A percentile compares a stretch with the other conserved stretches of the same genome.
Conservation (phyloP, 2,797 vertebrate genomes). For the Clarias laeviceps region DNA sequence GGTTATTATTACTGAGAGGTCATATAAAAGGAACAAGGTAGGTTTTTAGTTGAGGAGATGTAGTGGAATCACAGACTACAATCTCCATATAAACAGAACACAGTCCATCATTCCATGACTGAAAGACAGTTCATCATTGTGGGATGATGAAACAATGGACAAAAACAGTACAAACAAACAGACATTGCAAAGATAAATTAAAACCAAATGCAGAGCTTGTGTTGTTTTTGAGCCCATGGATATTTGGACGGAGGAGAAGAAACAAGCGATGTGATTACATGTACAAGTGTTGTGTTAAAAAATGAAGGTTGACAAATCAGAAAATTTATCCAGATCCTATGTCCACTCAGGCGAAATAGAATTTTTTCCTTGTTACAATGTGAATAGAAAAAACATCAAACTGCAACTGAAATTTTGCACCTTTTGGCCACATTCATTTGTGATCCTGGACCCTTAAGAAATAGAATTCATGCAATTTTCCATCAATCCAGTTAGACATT, state of each 20-base stretch:
- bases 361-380: not conserved
- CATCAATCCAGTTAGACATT: not conserved
- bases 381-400: not conserved
- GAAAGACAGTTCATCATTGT: not conserved
- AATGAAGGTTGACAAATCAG: not conserved
- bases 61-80: slow-evolving; percentile 2
- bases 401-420: not conserved
- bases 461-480: not conserved
- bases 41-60: slow-evolving; percentile 35
- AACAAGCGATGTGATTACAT: not conserved
- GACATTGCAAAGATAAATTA: not conserved
- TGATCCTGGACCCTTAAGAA: not conserved
- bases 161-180: not conserved
- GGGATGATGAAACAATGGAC: not conserved
- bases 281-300: slow-evolving; percentile 13
- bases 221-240: not conserved
- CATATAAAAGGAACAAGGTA: slow-evolving; percentile 51
- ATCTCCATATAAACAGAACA: not conserved
- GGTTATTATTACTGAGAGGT: slow-evolving; percentile 56
- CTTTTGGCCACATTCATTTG: not conserved
- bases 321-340: not conserved
- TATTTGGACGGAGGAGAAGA: not conserved
- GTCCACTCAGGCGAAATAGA: not conserved
- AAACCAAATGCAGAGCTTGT: not conserved
- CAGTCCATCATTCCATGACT: not conserved